Evolutionary conservation across 2,888 invertebrate species (phyloP).

Genomic region (Sphaerophoria taeniata): DNA sequence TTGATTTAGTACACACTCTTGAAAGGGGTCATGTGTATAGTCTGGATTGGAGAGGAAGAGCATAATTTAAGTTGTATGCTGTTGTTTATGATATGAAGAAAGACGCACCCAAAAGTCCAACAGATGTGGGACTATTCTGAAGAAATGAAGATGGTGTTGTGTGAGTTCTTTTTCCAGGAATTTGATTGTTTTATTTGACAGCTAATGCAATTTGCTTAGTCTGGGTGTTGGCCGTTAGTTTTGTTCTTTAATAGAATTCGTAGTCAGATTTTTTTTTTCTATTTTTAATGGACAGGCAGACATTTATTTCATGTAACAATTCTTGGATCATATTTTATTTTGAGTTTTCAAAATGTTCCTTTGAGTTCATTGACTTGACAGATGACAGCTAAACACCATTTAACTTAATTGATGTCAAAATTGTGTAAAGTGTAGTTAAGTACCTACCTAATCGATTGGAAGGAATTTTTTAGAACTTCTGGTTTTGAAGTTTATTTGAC

Average conservation of each 20-base stretch:
- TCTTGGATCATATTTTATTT: too few species aligned
- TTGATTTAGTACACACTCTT: conserved; percentile 45
- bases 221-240: conserved; percentile 35
- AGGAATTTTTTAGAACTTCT: too few species aligned
- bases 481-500: too few species aligned
- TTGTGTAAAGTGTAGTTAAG: too few species aligned
- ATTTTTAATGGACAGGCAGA: not conserved
- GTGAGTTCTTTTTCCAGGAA: conserved; percentile 31
- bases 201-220: conserved; percentile 36
- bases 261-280: not conserved
- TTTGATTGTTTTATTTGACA: conserved; percentile 27
- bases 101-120: conserved; percentile 25
- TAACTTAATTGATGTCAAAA: too few species aligned
- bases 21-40: conserved; percentile 13
- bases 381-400: too few species aligned
- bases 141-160: conserved; percentile 13
- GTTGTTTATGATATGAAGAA: not conserved
- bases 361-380: too few species aligned
- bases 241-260: conserved; percentile 1
- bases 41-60: not conserved
- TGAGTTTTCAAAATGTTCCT: too few species aligned
- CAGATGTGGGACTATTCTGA: conserved; percentile 14
- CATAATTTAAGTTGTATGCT: not conserved
- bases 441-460: too few species aligned
- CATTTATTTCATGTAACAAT: too few species aligned